Conservation (phyloP, 2,888 invertebrate genomes). For the Drosophila robusta region DNA sequence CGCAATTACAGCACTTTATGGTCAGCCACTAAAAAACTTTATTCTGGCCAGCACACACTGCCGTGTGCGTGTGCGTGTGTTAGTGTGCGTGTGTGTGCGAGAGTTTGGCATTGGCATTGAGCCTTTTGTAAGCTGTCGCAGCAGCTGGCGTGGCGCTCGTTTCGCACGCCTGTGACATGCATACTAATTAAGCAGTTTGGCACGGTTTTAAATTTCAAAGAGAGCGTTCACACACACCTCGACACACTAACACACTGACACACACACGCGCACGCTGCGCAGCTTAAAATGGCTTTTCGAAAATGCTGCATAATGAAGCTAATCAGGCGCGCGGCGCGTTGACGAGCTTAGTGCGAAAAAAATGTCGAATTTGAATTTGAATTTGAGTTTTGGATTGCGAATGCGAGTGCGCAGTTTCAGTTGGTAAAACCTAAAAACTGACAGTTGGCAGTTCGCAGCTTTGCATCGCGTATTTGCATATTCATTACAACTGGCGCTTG, state of each 20-base stretch:
- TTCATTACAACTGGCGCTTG: conserved; percentile 10
- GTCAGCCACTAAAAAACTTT: conserved; percentile 7
- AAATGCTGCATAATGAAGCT: conserved; percentile 74
- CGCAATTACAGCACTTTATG: conserved; percentile 31
- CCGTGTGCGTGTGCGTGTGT: background rate
- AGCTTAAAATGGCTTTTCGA: conserved; percentile 71
- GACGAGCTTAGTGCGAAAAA: conserved; percentile 49
- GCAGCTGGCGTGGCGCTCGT: conserved; percentile 32
- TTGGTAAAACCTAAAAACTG: conserved; percentile 10
- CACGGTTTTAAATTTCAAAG: conserved; percentile 37
- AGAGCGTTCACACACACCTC: conserved; percentile 1
- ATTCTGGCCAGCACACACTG: conserved; percentile 4
- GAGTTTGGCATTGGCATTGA: conserved; percentile 31
- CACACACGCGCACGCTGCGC: background rate
- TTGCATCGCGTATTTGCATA: conserved; percentile 27
- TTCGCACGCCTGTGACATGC: conserved; percentile 63
- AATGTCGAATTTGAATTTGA: conserved; percentile 26
- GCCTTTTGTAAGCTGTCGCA: conserved; percentile 39
- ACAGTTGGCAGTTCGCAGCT: conserved; percentile 31
- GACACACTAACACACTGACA: conserved; percentile 5
- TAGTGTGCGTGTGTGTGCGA: conserved; percentile 7
- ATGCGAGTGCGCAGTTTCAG: conserved; percentile 32
- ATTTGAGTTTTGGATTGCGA: conserved; percentile 20
- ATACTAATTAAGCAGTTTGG: conserved; percentile 65
- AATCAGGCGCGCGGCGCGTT: conserved; percentile 60